Conservation (phyloP, 2,797 vertebrate genomes). For the Trachops cirrhosus region DNA sequence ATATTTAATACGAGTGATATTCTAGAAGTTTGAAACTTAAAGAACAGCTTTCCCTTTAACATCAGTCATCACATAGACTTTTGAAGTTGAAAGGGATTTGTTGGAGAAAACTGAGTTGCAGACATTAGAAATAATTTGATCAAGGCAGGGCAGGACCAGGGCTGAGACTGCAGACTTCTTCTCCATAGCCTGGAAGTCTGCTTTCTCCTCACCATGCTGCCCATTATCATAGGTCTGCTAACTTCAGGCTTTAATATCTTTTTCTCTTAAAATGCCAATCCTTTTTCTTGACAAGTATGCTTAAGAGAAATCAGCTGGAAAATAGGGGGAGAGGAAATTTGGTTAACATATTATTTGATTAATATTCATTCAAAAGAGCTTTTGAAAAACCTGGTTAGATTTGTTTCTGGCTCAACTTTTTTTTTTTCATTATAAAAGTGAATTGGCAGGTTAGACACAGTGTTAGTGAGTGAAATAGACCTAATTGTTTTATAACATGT, state of each 20-base stretch:
- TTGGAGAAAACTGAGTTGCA: neutral
- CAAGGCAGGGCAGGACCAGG: neutral
- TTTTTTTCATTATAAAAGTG: slow-evolving; percentile 7
- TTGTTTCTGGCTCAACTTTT: neutral
- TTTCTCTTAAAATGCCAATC: slow-evolving; percentile 12
- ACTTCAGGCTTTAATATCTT: neutral
- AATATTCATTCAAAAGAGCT: slow-evolving; percentile 19
- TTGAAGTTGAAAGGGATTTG: neutral
- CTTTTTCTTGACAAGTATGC: neutral
- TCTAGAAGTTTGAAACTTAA: slow-evolving; percentile 3
- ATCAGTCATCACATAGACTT: neutral
- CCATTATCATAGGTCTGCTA: neutral
- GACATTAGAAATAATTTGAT: slow-evolving; percentile 17
- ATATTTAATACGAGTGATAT: neutral
- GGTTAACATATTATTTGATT: neutral
- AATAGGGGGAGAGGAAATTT: neutral
- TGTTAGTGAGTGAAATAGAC: neutral
- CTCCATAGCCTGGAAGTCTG: neutral
- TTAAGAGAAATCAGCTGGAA: slow-evolving; percentile 9
- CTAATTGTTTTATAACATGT: slow-evolving; percentile 44
- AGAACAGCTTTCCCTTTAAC: slow-evolving; percentile 19
- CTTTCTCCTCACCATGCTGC: neutral
- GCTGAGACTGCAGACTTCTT: neutral
- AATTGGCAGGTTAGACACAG: neutral
- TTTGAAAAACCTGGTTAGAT: neutral